Base-by-base conservation (phyloP, 2,888 invertebrate species). In the Aporophyla lueneburgensis region DNA sequence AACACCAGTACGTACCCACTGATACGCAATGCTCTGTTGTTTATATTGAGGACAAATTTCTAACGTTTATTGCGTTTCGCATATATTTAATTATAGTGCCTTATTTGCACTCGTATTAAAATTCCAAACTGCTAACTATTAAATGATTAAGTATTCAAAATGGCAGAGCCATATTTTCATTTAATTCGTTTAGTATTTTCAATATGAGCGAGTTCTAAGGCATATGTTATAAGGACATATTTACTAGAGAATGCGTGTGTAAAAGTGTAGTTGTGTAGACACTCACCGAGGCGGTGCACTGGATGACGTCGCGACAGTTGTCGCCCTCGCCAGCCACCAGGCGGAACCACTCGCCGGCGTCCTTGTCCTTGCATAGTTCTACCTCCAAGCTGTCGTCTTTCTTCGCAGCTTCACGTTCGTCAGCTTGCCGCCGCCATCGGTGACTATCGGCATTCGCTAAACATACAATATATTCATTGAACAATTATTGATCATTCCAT, bases 291-390 rank as follows among this genome's bases (percentile, higher is more conserved):
- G 98, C 98, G 87, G 99, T 99, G 96, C 99, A 99, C 96, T 99
- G 99, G 93, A 99, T 99, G 93, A 99, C 99, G 97, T 99, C 99
- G 94, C 99, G 98, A 95, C 99, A 99, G 95, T 98, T 98, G 96
- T 99, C 99, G 90, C 98, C 98, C 89, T 99, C 99, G 89, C 98
- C 98, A 82, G 98, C 98, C 81, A 98, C 98, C 93, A 99, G 97
- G 92, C 99, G 98, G 97, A 99, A 99, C 99, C 99, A 99, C 96
- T 99, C 99, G 85, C 99, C 99, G 71, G 99, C 99, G 96, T 99
- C 99, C 97, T 99, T 99, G 97, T 98, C 98, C 97, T 98, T 98
- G 97, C 99, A 99, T 89, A 99, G 97, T 95, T 99, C 99, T 92
- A 97, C 97, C 95, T 99, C 99, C 95, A 98, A 98, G 94, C 98